These are phyloP conservation scores for Nannospalax galili DNA, from an alignment of 2,113 vertebrate genomes.

Conservation along the genomic window DNA sequence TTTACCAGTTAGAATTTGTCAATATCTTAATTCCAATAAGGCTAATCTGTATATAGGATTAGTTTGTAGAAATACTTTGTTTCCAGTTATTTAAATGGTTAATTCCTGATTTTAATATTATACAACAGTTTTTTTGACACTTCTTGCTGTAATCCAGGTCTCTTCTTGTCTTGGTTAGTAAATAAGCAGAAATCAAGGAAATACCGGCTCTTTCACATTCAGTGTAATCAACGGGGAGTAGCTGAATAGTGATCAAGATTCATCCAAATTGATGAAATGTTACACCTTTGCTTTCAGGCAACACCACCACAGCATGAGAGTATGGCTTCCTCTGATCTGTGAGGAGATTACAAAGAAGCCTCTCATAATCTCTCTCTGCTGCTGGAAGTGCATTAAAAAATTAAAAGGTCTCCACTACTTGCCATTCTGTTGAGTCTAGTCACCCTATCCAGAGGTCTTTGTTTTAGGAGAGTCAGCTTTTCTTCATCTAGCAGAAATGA, in stretches of 20 bases:
- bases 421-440: too few relatives aligned
- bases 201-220: conserved; percentile 40
- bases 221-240: conserved; percentile 24
- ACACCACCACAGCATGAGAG: conserved; percentile 27
- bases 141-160: not conserved
- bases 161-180: not conserved
- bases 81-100: conserved; percentile 20
- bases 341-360: conserved; percentile 53
- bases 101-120: not conserved
- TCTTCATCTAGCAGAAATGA: too few relatives aligned
- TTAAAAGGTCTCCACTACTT: conserved; percentile 59
- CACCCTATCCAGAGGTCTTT: too few relatives aligned
- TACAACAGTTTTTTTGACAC: not conserved
- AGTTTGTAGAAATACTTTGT: not conserved
- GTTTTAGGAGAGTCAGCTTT: too few relatives aligned
- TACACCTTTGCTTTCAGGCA: conserved; percentile 39
- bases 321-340: conserved; percentile 52
- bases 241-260: conserved; percentile 1
- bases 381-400: conserved; percentile 68
- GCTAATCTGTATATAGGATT: not conserved
- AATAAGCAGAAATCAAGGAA: conserved; percentile 3
- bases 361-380: conserved; percentile 15
- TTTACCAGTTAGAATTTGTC: not conserved
- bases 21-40: not conserved
- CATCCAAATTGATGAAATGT: conserved; percentile 60